Evolutionary conservation across 1,140 invertebrate genomes (phyloP), one percentile per base, ranked within the genome.

Genomic region (Drosophila kikkawai): DNA sequence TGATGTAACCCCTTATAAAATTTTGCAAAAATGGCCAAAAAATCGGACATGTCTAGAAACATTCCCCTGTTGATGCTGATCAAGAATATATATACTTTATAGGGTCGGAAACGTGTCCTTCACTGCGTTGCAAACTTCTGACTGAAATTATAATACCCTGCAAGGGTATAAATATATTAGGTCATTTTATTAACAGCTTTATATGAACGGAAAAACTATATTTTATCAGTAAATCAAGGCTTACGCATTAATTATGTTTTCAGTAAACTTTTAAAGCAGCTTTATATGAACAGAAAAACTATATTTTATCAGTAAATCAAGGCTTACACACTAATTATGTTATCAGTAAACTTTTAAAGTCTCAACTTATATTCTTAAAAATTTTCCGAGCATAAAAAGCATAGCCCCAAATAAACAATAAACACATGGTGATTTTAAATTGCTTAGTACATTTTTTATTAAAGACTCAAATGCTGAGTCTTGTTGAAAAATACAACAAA

Each of bases 391-490:
- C 36, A 9, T 37, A 55, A 55, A 37, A 22, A 1, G 9, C 4
- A 22, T 22, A 9, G 15, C 13, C 51, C 36, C 34, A 22, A 26
- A 19, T 15, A 39, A 56, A 56, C 34, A 55, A 11, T 37, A 1
- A 37, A 5, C 19, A n/a, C 19, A 39, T 11, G 1, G 11, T 26
- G 13, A n/a, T 39, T 56, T 39, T 0, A 56, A 39, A 56, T 51
- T 61, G 58, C 58, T 60, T 48, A 34, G 19, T 48, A 48, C 29
- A 60, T 48, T 34, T 60, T 51, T 61, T 26, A 56, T 56, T 56
- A 56, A 39, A 56, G 53, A 56, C 53, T 11, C 19, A 39, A 39
- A 56, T 56, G 53, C 8, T 13, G 19, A 56, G 53, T 56, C 53
- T 56, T 6, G 19, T 7, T 55, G 19, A 39, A 55, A 15, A 55